Evolutionary conservation across 2,888 invertebrate species (phyloP), one percentile per base, ranked within the genome.

Genomic region (Andrena bicolor): DNA sequence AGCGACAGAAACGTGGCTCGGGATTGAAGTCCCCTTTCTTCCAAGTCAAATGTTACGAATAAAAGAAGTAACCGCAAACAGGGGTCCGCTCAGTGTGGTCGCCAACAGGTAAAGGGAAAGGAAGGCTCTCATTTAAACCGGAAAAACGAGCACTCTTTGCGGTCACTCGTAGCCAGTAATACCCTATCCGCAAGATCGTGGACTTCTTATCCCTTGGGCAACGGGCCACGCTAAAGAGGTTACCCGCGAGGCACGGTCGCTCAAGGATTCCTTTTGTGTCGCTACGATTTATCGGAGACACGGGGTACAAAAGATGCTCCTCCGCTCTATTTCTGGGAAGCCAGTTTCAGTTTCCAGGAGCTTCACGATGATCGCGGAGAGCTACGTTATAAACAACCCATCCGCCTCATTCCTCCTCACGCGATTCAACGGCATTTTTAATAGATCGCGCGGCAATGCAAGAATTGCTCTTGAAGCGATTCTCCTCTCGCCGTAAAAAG

Each of bases 121-220:
- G 53, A 28, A 30, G 30, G 30, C 48, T n/a, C 28, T 23, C 69
- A 10, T 56, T 76, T 69, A 41, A 69, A 26, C 77, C 23, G 41
- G 66, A 72, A 66, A 80, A 60, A 61, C 28, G 48, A 26, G 35
- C 41, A 56, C 30, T 51, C 72, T 80, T 77, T 70, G 80, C 71
- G 77, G 77, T 77, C 66, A 68, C 61, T 80, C n/a, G 49, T 51
- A 41, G 41, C 30, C 72, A 48, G 56, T 63, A 68, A 80, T 80
- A 77, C 77, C 41, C 58, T 63, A 64, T 49, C 56, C 28, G 68
- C 28, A 63, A 77, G 71, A 68, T 77, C 61, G 60, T 7, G 63
- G 68, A 26, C 30, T 77, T 72, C 72, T 77, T 80, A 66, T 68
- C 58, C 10, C 35, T 16, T 28, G 30, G 23, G 28, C 41, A 53